Evolutionary conservation across 2,888 invertebrate species (phyloP), one percentile per base, ranked within the genome.

Genomic region (Palloptera scutellata): DNA sequence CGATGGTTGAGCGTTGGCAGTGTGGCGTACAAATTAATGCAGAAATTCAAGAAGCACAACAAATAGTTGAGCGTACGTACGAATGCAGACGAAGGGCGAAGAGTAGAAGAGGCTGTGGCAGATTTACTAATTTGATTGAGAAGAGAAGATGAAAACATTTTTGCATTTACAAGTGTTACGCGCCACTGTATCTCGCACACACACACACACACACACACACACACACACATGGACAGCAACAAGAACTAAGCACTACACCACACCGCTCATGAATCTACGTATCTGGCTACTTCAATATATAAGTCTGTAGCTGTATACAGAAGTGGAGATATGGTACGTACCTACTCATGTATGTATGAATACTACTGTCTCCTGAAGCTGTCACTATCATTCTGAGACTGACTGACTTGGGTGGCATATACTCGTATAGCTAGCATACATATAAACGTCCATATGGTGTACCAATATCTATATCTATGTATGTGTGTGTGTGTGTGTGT

Each of bases 1-100:
- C 12, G 43, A 58, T 42, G 59, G 19, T 15, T 59, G 19, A n/a
- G 58, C 58, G 17, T 41, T 40, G 41, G 59, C 59, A 43, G n/a
- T 59, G 59, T 54, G 62, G 53, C 51, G 54, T 20, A 54, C 62
- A 63, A 63, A 63, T 63, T 63, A 63, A 63, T 42, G 62, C 62
- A 63, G 3, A 30, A 63, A 63, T 42, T 45, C 54, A 54, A 54
- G 45, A 42, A 59, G 59, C 43, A 59, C 59, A 59, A 42, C 59
- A 59, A 59, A 59, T 59, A 41, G 42, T 15, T 48, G 48, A 2
- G 6, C 3, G 6, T 30, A 30, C 6, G 30, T 30, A n/a, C n/a
- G n/a, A n/a, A n/a, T n/a, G 30, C 30, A 30, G 2, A 48, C 15
- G 48, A n/a, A 11, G 5, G 48, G 13, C n/a, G n/a, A 2, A n/a